Conservation (phyloP, 1,140 invertebrate genomes). For the Camponotus pennsylvanicus region DNA sequence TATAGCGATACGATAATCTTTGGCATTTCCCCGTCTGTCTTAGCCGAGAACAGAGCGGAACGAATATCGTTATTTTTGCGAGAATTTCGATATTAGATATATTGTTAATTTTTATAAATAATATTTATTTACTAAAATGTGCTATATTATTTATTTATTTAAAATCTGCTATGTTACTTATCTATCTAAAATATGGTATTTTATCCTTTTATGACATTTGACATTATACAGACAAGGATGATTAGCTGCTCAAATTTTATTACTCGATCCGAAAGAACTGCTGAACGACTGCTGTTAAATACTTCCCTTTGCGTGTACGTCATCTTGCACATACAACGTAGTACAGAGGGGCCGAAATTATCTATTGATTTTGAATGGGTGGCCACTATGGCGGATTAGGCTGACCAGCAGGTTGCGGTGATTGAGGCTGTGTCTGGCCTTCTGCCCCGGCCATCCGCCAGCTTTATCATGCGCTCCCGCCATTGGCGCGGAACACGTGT, state of each 20-base stretch:
- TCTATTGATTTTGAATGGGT: constrained; percentile 85
- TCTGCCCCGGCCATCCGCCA: constrained; percentile 82
- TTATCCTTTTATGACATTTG: background rate
- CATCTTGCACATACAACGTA: constrained; percentile 64
- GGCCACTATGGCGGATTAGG: constrained; percentile 83
- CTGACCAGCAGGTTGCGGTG: constrained; percentile 84
- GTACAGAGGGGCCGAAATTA: constrained; percentile 79
- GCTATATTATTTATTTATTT: too few relatives aligned
- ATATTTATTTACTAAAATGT: background rate
- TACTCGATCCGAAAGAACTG: constrained; percentile 18
- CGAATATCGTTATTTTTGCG: background rate
- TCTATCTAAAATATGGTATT: background rate
- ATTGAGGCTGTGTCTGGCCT: constrained; percentile 85
- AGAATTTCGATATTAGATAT: background rate
- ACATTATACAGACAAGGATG: background rate
- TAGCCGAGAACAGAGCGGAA: background rate
- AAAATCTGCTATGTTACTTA: too few relatives aligned
- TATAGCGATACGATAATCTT: constrained; percentile 59
- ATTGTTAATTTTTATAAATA: background rate
- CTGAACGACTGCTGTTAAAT: constrained; percentile 54
- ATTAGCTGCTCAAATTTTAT: background rate
- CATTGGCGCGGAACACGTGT: constrained; percentile 82
- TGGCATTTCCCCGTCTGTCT: background rate
- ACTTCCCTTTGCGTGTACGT: constrained; percentile 61
- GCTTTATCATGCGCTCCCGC: constrained; percentile 83